phyloP scores from a whole-genome alignment of 2,113 vertebrate genomes.

The Hydrolagus affinis region DNA sequence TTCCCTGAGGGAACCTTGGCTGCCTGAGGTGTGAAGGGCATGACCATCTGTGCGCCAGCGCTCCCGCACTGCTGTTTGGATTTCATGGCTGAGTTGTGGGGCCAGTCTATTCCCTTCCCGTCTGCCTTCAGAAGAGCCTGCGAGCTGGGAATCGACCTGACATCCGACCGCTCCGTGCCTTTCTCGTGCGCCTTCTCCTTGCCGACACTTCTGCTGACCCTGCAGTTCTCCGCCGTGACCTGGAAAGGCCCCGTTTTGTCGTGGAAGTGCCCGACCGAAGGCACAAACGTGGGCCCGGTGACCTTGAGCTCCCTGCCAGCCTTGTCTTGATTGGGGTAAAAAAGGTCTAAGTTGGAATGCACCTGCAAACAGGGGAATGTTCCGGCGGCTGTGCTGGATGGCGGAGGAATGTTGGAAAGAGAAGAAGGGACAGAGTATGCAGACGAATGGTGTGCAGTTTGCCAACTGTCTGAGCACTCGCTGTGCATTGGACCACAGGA shows the following conservation, averaged over 20 bases:
- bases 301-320: slow-evolving; percentile 70
- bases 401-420: slow-evolving; percentile 61
- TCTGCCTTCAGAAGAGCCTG: slow-evolving; percentile 62
- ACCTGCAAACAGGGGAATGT: slow-evolving; percentile 87
- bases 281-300: slow-evolving; percentile 78
- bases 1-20: slow-evolving; percentile 64
- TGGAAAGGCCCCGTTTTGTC: slow-evolving; percentile 78
- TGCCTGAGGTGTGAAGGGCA: slow-evolving; percentile 58
- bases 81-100: slow-evolving; percentile 58
- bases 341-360: slow-evolving; percentile 74
- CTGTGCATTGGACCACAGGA: slow-evolving; percentile 68
- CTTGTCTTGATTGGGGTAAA: slow-evolving; percentile 78
- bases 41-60: slow-evolving; percentile 64
- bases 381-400: slow-evolving; percentile 60
- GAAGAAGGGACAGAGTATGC: slow-evolving; percentile 73
- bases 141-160: slow-evolving; percentile 38
- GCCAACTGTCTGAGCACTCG: slow-evolving; percentile 79
- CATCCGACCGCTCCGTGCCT: not conserved
- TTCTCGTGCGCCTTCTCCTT: slow-evolving; percentile 72
- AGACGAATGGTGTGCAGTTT: slow-evolving; percentile 76
- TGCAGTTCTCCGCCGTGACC: slow-evolving; percentile 64
- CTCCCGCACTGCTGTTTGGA: slow-evolving; percentile 73
- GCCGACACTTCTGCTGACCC: slow-evolving; percentile 53
- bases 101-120: slow-evolving; percentile 73
- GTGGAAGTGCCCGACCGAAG: slow-evolving; percentile 74